Evolutionary conservation across 2,113 vertebrate genomes (phyloP), one percentile per base, ranked within the genome.

Genomic region (Oreocharis arfaki): DNA sequence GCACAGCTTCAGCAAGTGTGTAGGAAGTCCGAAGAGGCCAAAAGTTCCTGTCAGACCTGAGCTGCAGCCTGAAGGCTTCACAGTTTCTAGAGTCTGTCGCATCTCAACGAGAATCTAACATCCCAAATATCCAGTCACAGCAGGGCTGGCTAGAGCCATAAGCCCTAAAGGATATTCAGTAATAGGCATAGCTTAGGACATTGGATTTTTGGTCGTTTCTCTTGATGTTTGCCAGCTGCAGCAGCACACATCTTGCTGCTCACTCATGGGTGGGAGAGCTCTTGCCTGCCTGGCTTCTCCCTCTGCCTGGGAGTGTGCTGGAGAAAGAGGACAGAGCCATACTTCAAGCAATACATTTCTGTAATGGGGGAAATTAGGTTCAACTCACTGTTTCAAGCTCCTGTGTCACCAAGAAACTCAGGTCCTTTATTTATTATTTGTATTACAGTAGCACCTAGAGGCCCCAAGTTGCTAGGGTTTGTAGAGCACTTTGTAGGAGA

Each of bases 381-480:
- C 11, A 68, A 17, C 35, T 68, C n/a, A 1, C 27, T 52, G 21
- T 46, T 67, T 84, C 30, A 35, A 73, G 60, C 5, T 71, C 46
- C 13, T 82, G 21, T 80, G 60, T 69, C 80, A 46, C 32, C 64
- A 68, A 64, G 47, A 23, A 86, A 28, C 50, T 81, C 9, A 1
- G 37, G 57, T 76, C 59, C 35, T 90, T 79, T 85, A 70, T 93
- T 91, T 92, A 86, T 93, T 94, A 61, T 93, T 83, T 95, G 93
- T 90, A 77, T 93, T 86, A 67, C 75, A 86, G 90, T 91, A 93
- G 82, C 68, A 96, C 68, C 82, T 94, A 93, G 91, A 95, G 89
- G 91, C 65, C 84, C 89, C 67, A 46, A 5, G 50, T 69, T 95
- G 90, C 63, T 44, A 91, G 75, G 50, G n/a, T 91, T 86, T 93